phyloP scores from a whole-genome alignment of 1,140 invertebrate genomes.

The Ips nitidus region DNA sequence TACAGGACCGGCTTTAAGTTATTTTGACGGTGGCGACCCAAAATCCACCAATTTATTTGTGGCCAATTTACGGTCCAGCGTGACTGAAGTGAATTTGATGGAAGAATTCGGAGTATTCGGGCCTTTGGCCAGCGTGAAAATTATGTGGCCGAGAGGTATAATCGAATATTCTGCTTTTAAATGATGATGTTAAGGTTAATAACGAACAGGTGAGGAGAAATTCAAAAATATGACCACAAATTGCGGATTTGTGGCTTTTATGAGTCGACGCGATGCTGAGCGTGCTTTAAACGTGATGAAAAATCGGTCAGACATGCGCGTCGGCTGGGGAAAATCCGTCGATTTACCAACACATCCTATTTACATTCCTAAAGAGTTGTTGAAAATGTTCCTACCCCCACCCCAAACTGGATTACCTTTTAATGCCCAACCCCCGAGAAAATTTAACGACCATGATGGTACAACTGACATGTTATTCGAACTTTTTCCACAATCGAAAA shows the following conservation, averaged over 20 bases:
- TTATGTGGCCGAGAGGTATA: constrained; percentile 79
- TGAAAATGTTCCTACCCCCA: constrained; percentile 77
- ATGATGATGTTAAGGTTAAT: not conserved
- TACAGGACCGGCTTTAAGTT: constrained; percentile 24
- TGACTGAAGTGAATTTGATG: constrained; percentile 83
- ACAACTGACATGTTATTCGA: not conserved
- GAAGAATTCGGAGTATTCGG: constrained; percentile 87
- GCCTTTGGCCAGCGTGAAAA: constrained; percentile 88
- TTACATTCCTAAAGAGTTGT: constrained; percentile 90
- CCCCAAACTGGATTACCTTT: constrained; percentile 89
- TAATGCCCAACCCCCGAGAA: constrained; percentile 81
- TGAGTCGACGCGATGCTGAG: constrained; percentile 86
- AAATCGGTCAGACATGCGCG: constrained; percentile 93
- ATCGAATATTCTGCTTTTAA: not conserved
- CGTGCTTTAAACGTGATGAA: constrained; percentile 74
- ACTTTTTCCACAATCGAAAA: not conserved
- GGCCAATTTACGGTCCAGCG: constrained; percentile 82
- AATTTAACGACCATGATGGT: not conserved
- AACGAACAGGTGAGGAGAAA: constrained; percentile 31
- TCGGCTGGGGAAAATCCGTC: constrained; percentile 98
- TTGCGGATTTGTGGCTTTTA: constrained; percentile 91
- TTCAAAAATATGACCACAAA: constrained; percentile 57
- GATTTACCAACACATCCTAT: constrained; percentile 91
- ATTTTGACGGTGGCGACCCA: constrained; percentile 70
- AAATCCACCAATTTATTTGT: constrained; percentile 88